Base-by-base conservation (phyloP, 2,113 vertebrate species). In the Megatriorchis doriae region DNA sequence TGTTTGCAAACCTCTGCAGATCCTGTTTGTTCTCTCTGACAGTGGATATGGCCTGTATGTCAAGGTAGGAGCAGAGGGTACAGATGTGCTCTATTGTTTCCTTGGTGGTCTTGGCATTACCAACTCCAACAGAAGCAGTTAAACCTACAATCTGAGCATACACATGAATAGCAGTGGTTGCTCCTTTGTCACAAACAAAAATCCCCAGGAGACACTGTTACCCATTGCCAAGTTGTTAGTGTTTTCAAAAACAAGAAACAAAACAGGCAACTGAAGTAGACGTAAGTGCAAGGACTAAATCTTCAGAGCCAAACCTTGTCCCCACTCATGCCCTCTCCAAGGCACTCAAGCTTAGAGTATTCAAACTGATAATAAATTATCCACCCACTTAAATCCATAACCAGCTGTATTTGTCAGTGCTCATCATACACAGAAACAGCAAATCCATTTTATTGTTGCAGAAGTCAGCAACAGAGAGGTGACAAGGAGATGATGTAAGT, bases 51-150 rank as follows among this genome's bases (percentile, higher is more conserved):
- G 96, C 80, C 29, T 98, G 97, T 29, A 89, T 90, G 48, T 98
- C 98, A n/a, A 99, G 97, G 81, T 93, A 97, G 26, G 98, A 98
- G 73, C 98, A 98, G 10, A 99, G 86, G 43, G 93, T 98, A 75
- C 97, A 98, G 94, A 99, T 97, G 55, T 98, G 96, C 6, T 93
- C 70, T 29, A 93, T 52, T 0, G 98, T 96, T 47, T 98, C 98
- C 0, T 1, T 0, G 4, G 10, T 34, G 45, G 4, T 95, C 27
- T 91, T 98, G 88, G 98, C 98, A 81, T 86, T 97, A 34, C 98
- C 98, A 13, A 98, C 97, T 45, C 98, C 98, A 29, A 98, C 96
- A 1, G 98, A 99, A 21, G 98, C 99, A 10, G 98, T 99, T 95
- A 99, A 92, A 45, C 98, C 98, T 88, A 99, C 31, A 65, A 99